Base-by-base conservation (phyloP, 2,888 invertebrate species). In the Meiosimyza decipiens region DNA sequence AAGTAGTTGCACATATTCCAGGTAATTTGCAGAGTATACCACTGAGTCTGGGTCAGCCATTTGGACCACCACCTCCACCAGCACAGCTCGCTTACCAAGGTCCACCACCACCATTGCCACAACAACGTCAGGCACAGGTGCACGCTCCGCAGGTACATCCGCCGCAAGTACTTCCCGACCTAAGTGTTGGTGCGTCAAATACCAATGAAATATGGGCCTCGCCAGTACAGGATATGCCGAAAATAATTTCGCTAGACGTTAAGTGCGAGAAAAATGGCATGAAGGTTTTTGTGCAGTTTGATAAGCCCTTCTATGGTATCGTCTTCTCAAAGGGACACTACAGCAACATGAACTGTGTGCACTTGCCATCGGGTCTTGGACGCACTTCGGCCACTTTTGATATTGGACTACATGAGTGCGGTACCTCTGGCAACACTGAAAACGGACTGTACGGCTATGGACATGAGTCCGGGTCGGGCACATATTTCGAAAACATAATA, bases 321-420 rank as follows among this genome's bases (percentile, higher is more conserved):
- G 95, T 97, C 54, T 97, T 97, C 89, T 96, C 95, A 75, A 97
- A 97, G 86, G 96, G 97, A 1, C 95, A 96, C 86, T 97, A 96
- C 87, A 95, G 95, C 79, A 96, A 97, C 83, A 93, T 94, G 70
- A 95, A 95, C 84, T 97, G 97, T 82, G 95, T 97, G 0, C 96
- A 97, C 86, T 87, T 97, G 74, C 96, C 96, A 9, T 95, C 96
- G 2, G 95, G 96, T 4, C 88, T 95, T 73, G 97, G 96, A 0
- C 90, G 95, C 76, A 92, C 93, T 0, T 93, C 94, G 16, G 94
- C 96, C 22, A 95, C 95, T 76, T 97, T 97, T 80, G 96, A 97
- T 86, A 94, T 97, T 79, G 94, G 95, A 55, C 93, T 97, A 60
- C 95, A 96, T 81, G 93, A 95, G 60, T 97, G 97, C 82, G 97